These are phyloP conservation scores for Melolontha melolontha DNA, from an alignment of 2,888 invertebrate species.

Conservation along the genomic window DNA sequence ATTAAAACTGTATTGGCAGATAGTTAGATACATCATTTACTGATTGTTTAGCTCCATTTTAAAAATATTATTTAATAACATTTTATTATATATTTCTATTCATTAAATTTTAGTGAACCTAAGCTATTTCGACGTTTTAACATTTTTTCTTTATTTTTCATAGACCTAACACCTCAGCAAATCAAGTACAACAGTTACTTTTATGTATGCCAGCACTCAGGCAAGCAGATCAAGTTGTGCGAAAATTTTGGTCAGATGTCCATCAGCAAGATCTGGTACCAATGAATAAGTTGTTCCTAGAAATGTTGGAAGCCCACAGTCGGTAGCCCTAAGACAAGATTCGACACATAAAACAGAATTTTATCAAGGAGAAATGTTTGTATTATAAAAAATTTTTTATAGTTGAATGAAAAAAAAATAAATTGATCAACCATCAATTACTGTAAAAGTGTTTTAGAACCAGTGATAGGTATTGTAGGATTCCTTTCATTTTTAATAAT, in stretches of 20 bases:
- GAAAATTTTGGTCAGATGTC: slow-evolving; percentile 90
- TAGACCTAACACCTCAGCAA: slow-evolving; percentile 79
- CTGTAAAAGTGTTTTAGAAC: slow-evolving; percentile 24
- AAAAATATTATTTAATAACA: too few relatives aligned
- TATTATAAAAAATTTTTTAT: slow-evolving; percentile 1
- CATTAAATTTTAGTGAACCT: too few relatives aligned
- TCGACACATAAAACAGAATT: not conserved
- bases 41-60: too few relatives aligned
- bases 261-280: slow-evolving; percentile 89
- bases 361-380: not conserved
- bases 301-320: slow-evolving; percentile 90
- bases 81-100: too few relatives aligned
- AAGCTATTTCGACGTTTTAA: too few relatives aligned
- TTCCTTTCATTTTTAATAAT: slow-evolving; percentile 42
- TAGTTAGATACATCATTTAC: too few relatives aligned
- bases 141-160: slow-evolving; percentile 5
- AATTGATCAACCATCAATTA: slow-evolving; percentile 14
- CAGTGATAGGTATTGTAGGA: slow-evolving; percentile 51
- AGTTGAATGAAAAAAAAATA: not conserved
- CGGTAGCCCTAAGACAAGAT: slow-evolving; percentile 66
- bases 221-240: slow-evolving; percentile 89
- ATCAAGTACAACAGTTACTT: slow-evolving; percentile 87
- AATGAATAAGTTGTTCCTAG: slow-evolving; percentile 96
- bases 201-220: slow-evolving; percentile 89
- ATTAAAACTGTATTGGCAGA: too few relatives aligned